Conservation (phyloP, 2,797 vertebrate genomes). For the Capromys pilorides region DNA sequence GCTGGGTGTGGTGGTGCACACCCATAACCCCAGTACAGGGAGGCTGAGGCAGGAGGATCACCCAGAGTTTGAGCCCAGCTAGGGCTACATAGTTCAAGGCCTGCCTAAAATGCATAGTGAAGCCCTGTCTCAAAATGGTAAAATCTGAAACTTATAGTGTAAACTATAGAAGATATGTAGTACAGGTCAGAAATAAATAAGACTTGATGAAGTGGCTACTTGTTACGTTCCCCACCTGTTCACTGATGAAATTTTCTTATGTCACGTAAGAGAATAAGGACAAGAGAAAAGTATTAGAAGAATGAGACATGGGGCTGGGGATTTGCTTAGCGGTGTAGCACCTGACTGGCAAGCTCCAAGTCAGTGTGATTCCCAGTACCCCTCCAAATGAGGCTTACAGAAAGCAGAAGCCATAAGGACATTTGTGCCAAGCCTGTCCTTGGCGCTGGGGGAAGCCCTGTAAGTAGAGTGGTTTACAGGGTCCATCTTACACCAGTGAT, state of each 20-base stretch:
- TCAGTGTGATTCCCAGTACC: too few species aligned
- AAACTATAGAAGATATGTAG: not conserved
- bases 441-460: not conserved
- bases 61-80: not conserved
- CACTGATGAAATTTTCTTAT: not conserved
- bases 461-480: not conserved
- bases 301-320: not conserved
- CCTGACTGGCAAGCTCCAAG: not conserved
- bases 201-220: not conserved
- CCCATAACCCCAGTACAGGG: too few species aligned
- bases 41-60: too few species aligned
- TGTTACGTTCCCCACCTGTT: not conserved
- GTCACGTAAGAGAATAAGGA: not conserved
- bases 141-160: not conserved
- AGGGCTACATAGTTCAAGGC: not conserved
- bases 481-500: not conserved
- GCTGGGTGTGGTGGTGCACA: too few species aligned
- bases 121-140: not conserved
- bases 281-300: not conserved
- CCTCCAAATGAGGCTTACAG: not conserved
- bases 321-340: not conserved
- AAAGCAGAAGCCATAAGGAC: not conserved
- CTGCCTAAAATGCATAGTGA: not conserved
- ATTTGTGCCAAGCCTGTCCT: not conserved
- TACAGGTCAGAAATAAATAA: constrained; percentile 2